Evolutionary conservation across 2,797 vertebrate species (phyloP).

Genomic region (Linurgus olivaceus): DNA sequence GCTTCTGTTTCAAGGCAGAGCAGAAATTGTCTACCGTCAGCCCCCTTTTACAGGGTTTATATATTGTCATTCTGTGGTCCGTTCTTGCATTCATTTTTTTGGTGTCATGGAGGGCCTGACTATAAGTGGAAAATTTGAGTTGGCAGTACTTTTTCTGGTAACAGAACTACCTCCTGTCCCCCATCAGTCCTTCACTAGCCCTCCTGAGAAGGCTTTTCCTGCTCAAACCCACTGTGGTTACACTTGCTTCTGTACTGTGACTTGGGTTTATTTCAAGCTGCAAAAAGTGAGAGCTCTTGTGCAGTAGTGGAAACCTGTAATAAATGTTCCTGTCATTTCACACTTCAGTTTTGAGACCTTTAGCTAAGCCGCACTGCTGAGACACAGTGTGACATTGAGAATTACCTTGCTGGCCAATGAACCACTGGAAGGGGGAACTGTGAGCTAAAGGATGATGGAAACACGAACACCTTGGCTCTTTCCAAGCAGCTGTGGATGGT

Average conservation of each 20-base stretch:
- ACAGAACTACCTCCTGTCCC: neutral
- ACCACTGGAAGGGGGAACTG: neutral
- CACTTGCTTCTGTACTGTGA: neutral
- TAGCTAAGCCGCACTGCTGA: neutral
- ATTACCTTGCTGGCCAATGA: neutral
- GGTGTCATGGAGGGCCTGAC: neutral
- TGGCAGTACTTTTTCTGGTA: neutral
- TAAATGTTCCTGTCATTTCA: neutral
- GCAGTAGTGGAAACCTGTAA: constrained; percentile 28
- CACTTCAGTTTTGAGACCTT: neutral
- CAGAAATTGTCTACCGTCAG: neutral
- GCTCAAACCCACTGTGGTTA: constrained; percentile 40
- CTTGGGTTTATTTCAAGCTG: constrained; percentile 9
- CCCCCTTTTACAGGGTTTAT: neutral
- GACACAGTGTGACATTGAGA: neutral
- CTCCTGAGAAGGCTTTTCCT: constrained; percentile 46
- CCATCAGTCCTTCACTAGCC: neutral
- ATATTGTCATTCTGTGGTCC: neutral
- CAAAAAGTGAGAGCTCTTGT: constrained; percentile 52
- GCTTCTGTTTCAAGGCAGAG: neutral
- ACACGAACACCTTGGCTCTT: neutral
- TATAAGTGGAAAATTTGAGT: neutral
- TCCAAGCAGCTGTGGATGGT: neutral
- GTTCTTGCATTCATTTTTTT: neutral
- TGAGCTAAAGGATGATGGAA: neutral